A percentile compares a stretch with the other conserved stretches of the same genome.
phyloP scores from a whole-genome alignment of 2,888 invertebrate genomes.

The Caenorhabditis virilis region DNA sequence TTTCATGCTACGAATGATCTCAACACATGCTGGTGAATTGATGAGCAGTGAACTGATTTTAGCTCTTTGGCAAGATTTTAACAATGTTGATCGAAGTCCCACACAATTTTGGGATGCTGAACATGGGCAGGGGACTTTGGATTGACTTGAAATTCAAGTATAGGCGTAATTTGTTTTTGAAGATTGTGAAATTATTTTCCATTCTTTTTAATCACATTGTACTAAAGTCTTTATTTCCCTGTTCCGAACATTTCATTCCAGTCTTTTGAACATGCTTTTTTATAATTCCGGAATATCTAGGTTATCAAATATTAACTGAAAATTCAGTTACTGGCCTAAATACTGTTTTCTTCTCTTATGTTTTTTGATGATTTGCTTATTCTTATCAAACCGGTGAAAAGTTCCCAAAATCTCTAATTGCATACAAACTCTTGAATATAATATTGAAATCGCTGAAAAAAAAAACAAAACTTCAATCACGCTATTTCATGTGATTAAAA shows the following conservation, averaged over 20 bases:
- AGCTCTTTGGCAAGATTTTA: slow-evolving; percentile 69
- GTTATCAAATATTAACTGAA: too few relatives aligned
- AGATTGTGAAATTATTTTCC: too few relatives aligned
- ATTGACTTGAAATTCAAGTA: slow-evolving; percentile 11
- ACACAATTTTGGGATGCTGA: slow-evolving; percentile 68
- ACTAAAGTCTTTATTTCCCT: slow-evolving; percentile 2
- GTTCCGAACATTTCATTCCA: too few relatives aligned
- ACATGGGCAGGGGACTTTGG: slow-evolving; percentile 53
- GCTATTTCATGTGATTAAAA: not conserved
- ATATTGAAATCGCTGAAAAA: not conserved
- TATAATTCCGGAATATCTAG: too few relatives aligned
- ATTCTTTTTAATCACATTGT: not conserved
- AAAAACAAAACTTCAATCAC: not conserved
- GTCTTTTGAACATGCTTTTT: too few relatives aligned
- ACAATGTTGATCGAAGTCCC: slow-evolving; percentile 67
- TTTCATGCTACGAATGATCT: slow-evolving; percentile 69
- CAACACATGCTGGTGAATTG: slow-evolving; percentile 68
- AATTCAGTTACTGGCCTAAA: too few relatives aligned
- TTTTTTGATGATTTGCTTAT: too few relatives aligned
- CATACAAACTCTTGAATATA: not conserved
- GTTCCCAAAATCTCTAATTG: not conserved
- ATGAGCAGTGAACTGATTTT: slow-evolving; percentile 68
- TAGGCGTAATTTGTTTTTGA: not conserved
- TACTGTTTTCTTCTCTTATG: too few relatives aligned
- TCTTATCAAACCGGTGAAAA: slow-evolving; percentile 4